Percentiles rank a stretch among this genome's conserved stretches.
Evolutionary conservation across 2,888 invertebrate species (phyloP).

Genomic region (Drosophila atripex): DNA sequence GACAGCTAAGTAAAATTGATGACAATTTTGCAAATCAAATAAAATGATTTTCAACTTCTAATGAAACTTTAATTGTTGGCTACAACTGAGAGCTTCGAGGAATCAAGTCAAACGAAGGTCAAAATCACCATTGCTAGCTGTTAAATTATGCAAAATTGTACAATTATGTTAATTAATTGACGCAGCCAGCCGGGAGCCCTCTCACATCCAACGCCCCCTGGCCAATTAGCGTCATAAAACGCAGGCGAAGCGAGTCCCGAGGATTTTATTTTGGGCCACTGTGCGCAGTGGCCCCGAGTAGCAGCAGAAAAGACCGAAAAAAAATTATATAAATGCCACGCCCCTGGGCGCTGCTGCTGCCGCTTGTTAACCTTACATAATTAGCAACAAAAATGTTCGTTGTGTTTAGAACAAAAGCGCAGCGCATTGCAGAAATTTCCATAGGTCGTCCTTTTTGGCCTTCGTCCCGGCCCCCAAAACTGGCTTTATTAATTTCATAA

Average conservation of each 20-base stretch:
- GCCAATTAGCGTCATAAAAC: conserved; percentile 76
- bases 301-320: conserved; percentile 7
- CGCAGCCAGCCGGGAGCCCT: conserved; percentile 36
- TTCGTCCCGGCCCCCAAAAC: conserved; percentile 28
- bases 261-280: conserved; percentile 55
- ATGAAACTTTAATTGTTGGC: background rate
- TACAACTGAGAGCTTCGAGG: background rate
- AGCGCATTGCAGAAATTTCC: conserved; percentile 59
- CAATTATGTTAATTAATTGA: conserved; percentile 79
- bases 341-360: conserved; percentile 23
- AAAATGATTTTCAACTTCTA: background rate
- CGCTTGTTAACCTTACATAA: conserved; percentile 71
- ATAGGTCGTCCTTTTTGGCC: conserved; percentile 12
- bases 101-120: background rate
- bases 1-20: background rate
- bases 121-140: conserved; percentile 41
- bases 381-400: conserved; percentile 72
- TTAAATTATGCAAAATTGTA: conserved; percentile 76
- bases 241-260: conserved; percentile 63
- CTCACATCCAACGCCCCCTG: conserved; percentile 8
- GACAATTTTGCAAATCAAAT: background rate
- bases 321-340: conserved; percentile 30
- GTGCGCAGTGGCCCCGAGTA: background rate
- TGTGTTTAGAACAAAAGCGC: conserved; percentile 75
- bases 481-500: conserved; percentile 79